phyloP scores from a whole-genome alignment of 2,888 invertebrate genomes.

The Ligdia adustata region DNA sequence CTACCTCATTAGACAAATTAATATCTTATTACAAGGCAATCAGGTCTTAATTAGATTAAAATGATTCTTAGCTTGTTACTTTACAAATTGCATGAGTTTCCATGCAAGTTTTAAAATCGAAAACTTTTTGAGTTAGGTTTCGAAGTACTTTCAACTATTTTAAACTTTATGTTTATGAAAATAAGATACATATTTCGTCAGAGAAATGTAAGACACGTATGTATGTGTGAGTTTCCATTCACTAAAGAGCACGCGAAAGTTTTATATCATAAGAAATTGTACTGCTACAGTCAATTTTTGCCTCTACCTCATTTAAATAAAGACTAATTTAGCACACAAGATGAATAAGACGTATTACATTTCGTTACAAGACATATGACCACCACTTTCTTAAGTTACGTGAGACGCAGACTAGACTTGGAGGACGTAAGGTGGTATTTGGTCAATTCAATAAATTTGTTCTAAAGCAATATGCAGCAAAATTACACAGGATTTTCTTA shows the following conservation, averaged over 20 bases:
- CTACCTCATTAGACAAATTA: constrained; percentile 42
- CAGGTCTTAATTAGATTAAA: constrained; percentile 36
- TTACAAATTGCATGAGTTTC: constrained; percentile 15
- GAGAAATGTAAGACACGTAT: constrained; percentile 13
- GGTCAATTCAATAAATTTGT: too few species aligned
- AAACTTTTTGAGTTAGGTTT: constrained; percentile 43
- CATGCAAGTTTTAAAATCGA: constrained; percentile 48
- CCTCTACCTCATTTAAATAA: constrained; percentile 3
- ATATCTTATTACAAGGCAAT: constrained; percentile 27
- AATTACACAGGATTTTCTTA: too few species aligned
- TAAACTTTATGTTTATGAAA: background rate
- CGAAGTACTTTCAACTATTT: constrained; percentile 33
- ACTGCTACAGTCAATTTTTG: constrained; percentile 24
- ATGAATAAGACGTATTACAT: constrained; percentile 3
- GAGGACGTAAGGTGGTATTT: constrained; percentile 17
- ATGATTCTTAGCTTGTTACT: constrained; percentile 38
- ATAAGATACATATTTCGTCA: constrained; percentile 30
- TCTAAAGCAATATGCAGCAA: too few species aligned
- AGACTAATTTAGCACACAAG: background rate
- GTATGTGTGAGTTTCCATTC: constrained; percentile 60
- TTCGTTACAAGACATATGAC: constrained; percentile 9
- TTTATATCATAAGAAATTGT: constrained; percentile 24
- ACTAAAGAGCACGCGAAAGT: constrained; percentile 40
- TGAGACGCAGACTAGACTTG: constrained; percentile 19
- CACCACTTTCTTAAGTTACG: constrained; percentile 38